phyloP scores from a whole-genome alignment of 2,113 vertebrate genomes.

The Cynopterus brachyotis region DNA sequence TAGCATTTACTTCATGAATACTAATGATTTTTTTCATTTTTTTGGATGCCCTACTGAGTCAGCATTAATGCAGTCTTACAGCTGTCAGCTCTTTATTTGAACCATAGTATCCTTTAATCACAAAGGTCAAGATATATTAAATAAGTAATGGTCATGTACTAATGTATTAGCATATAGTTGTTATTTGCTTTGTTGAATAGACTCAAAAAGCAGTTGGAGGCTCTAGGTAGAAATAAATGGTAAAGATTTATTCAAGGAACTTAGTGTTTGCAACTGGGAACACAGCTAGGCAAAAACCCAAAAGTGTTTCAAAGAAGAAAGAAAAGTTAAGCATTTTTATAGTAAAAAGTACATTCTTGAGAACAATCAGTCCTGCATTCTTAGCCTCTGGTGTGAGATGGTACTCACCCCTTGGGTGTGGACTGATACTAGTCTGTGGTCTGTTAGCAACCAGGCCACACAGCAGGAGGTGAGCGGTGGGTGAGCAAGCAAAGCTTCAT shows the following conservation, averaged over 20 bases:
- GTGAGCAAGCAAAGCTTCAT: too few species aligned
- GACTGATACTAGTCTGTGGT: too few species aligned
- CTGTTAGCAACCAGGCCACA: too few species aligned
- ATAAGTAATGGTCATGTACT: not conserved
- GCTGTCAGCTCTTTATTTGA: constrained; percentile 30
- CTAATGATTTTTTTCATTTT: constrained; percentile 39
- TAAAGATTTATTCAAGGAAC: not conserved
- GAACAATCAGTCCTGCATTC: not conserved
- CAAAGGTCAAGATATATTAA: not conserved
- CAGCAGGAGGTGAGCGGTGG: too few species aligned
- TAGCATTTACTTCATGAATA: constrained; percentile 26
- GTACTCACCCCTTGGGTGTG: not conserved
- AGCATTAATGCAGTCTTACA: not conserved
- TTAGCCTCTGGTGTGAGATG: not conserved
- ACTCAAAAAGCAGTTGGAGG: not conserved
- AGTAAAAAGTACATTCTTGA: not conserved
- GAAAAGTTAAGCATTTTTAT: not conserved
- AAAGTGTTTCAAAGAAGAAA: not conserved
- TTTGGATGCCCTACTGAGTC: not conserved
- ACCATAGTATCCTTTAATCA: constrained; percentile 2
- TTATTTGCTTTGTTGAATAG: not conserved
- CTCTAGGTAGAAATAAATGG: not conserved
- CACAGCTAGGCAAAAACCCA: not conserved
- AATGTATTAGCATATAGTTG: not conserved
- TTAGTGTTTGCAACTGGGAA: not conserved